Base-by-base conservation (phyloP, 2,888 invertebrate genomes). In the Criorhina ranunculi region DNA sequence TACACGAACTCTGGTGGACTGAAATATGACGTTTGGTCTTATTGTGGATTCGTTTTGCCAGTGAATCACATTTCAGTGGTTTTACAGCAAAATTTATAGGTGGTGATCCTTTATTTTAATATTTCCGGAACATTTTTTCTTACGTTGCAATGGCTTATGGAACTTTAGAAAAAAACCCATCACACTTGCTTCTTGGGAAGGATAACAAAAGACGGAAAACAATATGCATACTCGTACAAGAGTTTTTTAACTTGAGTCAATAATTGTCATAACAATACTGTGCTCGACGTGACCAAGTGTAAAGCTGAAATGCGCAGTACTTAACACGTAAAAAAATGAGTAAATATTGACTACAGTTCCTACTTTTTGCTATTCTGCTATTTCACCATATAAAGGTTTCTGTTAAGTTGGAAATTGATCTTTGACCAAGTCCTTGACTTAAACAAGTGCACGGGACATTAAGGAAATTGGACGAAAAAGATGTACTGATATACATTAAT, bases 1-100 rank as follows among this genome's bases (percentile, higher is more conserved):
- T 29, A 67, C 82, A 82, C 82, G 82, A 72, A 73, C n/a, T 42
- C n/a, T 17, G n/a, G 67, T 72, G 66, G 60, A 46, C 51, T 60
- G 53, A 82, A 77, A 66, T 60, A 82, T 72, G 59, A 60, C 59
- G 19, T 70, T 72, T 77, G 57, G 62, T 12, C 9, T 37, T 55
- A 57, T 42, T 72, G 49, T 51, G 37, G 29, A 51, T 60, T 46
- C 24, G 8, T 51, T 55, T 62, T 37, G 7, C 29, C 12, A 37
- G 57, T 82, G 81, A 82, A 70, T 82, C 81, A 77, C 51, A 69
- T 55, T 55, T 67, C 11, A 51, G 51, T 11, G 53, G 67, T 57
- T 75, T 55, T 29, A 35, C 40, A 19, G 51, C 67, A 33, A 67
- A 46, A 46, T 9, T 59, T 31, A 51, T 31, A 42, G 42, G 12